phyloP scores from a whole-genome alignment of 2,888 invertebrate genomes.

The Drosophila glabriapex region DNA sequence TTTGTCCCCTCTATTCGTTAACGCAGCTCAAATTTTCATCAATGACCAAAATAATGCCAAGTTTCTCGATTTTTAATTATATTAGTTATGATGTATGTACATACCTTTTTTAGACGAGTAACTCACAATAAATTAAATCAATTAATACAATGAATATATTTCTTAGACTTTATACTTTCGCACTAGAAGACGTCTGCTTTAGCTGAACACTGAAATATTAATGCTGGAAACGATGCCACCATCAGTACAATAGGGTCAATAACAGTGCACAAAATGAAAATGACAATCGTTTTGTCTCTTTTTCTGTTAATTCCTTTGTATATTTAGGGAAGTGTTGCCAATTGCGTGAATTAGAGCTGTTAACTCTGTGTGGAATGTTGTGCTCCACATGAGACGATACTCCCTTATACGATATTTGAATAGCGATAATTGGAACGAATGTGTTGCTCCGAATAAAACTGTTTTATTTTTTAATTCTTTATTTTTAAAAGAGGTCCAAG shows the following conservation, averaged over 20 bases:
- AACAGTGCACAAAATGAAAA: neutral
- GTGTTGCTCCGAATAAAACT: neutral
- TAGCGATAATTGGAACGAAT: neutral
- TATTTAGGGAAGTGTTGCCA: conserved; percentile 5
- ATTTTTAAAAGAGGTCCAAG: neutral
- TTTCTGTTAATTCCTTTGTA: conserved; percentile 1
- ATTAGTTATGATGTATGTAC: neutral
- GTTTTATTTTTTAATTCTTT: neutral
- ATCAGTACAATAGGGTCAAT: neutral
- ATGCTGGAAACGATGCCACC: conserved; percentile 3
- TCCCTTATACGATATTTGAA: neutral
- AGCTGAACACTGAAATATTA: conserved; percentile 39
- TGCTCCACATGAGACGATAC: neutral
- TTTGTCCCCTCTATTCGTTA: conserved; percentile 17
- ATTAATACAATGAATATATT: conserved; percentile 5
- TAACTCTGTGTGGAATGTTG: neutral
- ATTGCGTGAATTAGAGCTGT: neutral
- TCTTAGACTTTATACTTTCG: conserved; percentile 8
- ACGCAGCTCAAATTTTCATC: neutral
- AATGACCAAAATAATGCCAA: neutral
- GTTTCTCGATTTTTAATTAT: neutral
- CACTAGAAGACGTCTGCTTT: conserved; percentile 16
- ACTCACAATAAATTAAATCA: neutral
- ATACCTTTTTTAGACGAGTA: conserved; percentile 33
- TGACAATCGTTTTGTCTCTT: neutral